phyloP scores from a whole-genome alignment of 1,140 invertebrate species.

The fruit fly (Drosophila melanogaster) region Release_6_plus_ISO1_MT NT_033777.3:16553001-16553500 shows the following conservation, averaged over 20 bases:
- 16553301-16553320: constrained; percentile 45
- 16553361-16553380: constrained; percentile 8
- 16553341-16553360: background rate
- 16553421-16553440: constrained; percentile 42
- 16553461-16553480: constrained; percentile 40
- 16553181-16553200: constrained; percentile 54
- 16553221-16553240: constrained; percentile 61
- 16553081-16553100: constrained; percentile 66
- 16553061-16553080: constrained; percentile 71
- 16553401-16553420: constrained; percentile 71
- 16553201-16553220: constrained; percentile 79
- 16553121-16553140: constrained; percentile 75
- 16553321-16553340: constrained; percentile 18
- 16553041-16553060: constrained; percentile 61
- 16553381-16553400: constrained; percentile 51
- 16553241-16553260: constrained; percentile 70
- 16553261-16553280: constrained; percentile 82
- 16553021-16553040: constrained; percentile 6
- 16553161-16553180: constrained; percentile 46
- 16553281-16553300: constrained; percentile 82
- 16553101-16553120: constrained; percentile 81
- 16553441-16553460: constrained; percentile 1
- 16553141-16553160: constrained; percentile 42
- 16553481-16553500: constrained; percentile 29
- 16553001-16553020: constrained; percentile 67